Evolutionary conservation across 2,113 vertebrate species (phyloP).

Genomic region (Brachyhypopomus occidentalis): DNA sequence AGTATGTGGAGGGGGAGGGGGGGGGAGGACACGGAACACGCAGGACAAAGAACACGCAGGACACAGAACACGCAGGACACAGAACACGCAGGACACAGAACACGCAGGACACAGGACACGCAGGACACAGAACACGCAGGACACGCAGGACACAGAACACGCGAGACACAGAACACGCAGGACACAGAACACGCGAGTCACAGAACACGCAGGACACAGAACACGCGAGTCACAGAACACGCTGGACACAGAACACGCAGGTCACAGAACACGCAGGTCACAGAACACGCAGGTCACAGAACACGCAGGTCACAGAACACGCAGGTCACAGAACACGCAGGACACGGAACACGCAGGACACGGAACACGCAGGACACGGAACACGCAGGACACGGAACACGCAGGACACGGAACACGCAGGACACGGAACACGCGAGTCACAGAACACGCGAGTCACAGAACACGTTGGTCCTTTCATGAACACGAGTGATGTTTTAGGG

Average conservation of each 20-base stretch:
- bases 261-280: no score
- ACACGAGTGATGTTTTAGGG: constrained; percentile 24
- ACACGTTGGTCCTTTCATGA: constrained; percentile 20
- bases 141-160: no score
- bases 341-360: no score
- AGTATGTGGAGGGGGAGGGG: neutral
- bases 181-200: neutral
- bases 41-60: no score
- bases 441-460: neutral
- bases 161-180: constrained; percentile 19
- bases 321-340: no score
- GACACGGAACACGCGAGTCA: no score
- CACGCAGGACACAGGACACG: neutral
- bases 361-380: no score
- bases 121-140: constrained; percentile 26
- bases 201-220: constrained; percentile 18
- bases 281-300: no score
- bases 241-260: neutral
- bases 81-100: constrained; percentile 3
- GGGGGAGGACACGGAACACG: neutral
- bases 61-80: constrained; percentile 30
- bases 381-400: no score
- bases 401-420: no score
- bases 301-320: no score
- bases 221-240: constrained; percentile 10